Evolutionary conservation across 2,797 vertebrate genomes (phyloP), one percentile per base, ranked within the genome.

Genomic region (Peromyscus eremicus): DNA sequence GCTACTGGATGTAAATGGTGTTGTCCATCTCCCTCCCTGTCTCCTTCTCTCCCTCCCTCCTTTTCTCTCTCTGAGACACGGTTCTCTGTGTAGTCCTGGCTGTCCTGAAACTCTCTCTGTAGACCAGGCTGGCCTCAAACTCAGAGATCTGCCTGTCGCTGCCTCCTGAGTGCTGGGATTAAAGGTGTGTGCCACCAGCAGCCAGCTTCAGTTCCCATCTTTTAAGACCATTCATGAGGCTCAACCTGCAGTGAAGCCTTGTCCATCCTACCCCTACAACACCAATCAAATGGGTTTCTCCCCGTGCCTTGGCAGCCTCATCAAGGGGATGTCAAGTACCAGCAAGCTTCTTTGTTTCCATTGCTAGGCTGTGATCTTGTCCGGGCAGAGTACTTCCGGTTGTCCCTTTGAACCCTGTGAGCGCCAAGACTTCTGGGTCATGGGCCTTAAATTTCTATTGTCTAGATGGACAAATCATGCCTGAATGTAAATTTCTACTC

Each of bases 171-270:
- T 75, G 40, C 73, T 43, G 40, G 73, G 37, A 75, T 43, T 27
- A 73, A 73, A 73, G 10, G 9, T 0, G 5, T 12, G 10, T 0
- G 1, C 70, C 21, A 12, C n/a, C 21, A 12, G n/a, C 21, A 23
- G n/a, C 21, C 4, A 23, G 10, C 37, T 75, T 27, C 23, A 43
- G 73, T 25, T 80, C 13, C 21, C 37, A 25, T 25, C 57, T 55
- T 37, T 32, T 17, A 29, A 90, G 57, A n/a, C 29, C 14, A 14
- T 8, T 73, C 60, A 34, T n/a, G 2, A 9, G n/a, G 17, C 6
- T 0, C 60, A 27, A 82, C 25, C 34, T 60, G 0, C 12, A 19
- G 37, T 11, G 86, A 23, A n/a, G 37, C 23, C 66, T 70, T 77
- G 32, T 14, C 34, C 29, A 29, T 29, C n/a, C 25, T 7, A 13